phyloP scores from a whole-genome alignment of 2,113 vertebrate genomes.

The Ptilorrhoa leucosticta region DNA sequence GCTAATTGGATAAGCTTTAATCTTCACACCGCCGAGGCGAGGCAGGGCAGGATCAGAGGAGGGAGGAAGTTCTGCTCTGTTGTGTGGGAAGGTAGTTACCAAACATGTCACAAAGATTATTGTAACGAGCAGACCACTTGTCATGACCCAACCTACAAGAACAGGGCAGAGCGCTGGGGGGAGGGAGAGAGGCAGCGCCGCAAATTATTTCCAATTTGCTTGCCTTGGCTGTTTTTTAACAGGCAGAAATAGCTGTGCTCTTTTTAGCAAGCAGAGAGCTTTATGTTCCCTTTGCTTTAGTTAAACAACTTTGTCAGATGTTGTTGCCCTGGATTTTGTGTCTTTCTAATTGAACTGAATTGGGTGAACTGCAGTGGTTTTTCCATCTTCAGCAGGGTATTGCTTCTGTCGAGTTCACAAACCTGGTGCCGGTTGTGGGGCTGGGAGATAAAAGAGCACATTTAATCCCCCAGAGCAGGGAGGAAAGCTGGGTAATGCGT shows the following conservation, averaged over 20 bases:
- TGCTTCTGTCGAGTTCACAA: neutral
- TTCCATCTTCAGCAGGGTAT: rapidly evolving
- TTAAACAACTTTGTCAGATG: neutral
- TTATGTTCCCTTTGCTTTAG: neutral
- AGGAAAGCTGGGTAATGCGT: neutral
- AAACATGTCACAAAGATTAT: constrained; percentile 81
- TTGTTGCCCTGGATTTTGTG: neutral
- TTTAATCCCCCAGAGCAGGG: neutral
- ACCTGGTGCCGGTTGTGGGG: neutral
- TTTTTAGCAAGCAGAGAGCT: neutral
- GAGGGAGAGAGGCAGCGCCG: neutral
- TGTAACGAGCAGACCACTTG: constrained; percentile 35
- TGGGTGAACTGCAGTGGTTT: neutral
- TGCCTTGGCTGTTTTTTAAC: neutral
- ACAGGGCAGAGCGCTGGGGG: neutral
- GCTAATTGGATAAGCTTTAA: constrained; percentile 93
- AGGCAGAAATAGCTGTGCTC: neutral
- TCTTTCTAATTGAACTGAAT: neutral
- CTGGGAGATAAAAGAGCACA: rapidly evolving
- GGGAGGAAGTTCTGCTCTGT: constrained; percentile 72
- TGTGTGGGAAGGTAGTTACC: constrained; percentile 70
- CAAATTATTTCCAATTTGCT: constrained; percentile 36
- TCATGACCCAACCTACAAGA: constrained; percentile 20
- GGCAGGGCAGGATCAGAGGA: constrained; percentile 55
- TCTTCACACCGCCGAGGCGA: constrained; percentile 81